These are phyloP conservation scores for Phallusia fumigata DNA, from an alignment of 23 tunicate species.

Conservation along the genomic window DNA sequence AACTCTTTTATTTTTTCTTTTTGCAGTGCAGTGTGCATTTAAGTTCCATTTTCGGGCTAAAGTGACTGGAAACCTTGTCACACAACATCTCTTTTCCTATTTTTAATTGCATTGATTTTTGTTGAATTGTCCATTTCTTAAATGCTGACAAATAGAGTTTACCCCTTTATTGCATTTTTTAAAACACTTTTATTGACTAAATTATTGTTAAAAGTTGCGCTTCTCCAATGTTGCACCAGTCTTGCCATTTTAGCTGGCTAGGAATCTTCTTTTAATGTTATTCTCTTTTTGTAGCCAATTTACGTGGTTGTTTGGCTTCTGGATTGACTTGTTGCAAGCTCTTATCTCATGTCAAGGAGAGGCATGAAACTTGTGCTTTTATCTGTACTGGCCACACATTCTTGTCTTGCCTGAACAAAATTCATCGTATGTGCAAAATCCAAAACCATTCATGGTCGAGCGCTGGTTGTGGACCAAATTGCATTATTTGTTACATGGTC, in stretches of 20 bases:
- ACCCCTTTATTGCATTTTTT: too few relatives aligned
- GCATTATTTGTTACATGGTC: too few relatives aligned
- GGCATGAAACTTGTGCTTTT: too few relatives aligned
- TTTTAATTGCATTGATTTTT: not conserved
- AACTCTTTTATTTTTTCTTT: not conserved
- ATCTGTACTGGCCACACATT: too few relatives aligned
- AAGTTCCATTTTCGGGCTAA: not conserved
- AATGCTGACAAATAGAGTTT: too few relatives aligned
- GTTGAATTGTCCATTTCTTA: not conserved
- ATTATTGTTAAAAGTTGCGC: too few relatives aligned
- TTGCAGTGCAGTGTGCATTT: not conserved
- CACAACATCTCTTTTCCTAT: not conserved
- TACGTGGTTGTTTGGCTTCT: not conserved
- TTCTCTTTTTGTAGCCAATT: not conserved
- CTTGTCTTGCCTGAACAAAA: too few relatives aligned
- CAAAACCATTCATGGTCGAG: too few relatives aligned
- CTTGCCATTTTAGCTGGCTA: slow-evolving; percentile 1
- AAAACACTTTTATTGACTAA: too few relatives aligned
- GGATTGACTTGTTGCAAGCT: slow-evolving; percentile 5
- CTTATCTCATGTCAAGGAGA: not conserved
- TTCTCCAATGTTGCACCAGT: not conserved
- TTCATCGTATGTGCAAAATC: too few relatives aligned
- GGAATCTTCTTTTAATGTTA: not conserved
- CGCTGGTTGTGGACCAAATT: too few relatives aligned
- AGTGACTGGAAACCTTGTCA: not conserved